Conservation (phyloP, 2,113 vertebrate species). For the Dolichotis patagonum region DNA sequence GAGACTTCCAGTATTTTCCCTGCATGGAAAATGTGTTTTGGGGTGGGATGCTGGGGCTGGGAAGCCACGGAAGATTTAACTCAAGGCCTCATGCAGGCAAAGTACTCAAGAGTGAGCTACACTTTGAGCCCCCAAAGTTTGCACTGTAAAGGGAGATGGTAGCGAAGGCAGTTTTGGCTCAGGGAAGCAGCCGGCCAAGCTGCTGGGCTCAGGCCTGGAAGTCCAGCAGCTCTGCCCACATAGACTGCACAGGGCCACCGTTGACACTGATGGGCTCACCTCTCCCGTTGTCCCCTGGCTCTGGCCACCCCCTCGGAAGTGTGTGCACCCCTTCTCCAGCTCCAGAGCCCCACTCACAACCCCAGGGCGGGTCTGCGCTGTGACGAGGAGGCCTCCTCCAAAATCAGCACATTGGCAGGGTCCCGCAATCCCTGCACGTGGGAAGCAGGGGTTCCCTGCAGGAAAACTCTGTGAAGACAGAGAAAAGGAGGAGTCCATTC, state of each 20-base stretch:
- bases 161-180: neutral
- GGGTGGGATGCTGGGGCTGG: neutral
- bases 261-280: neutral
- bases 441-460: neutral
- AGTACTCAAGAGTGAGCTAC: neutral
- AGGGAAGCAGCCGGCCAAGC: neutral
- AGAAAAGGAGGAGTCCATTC: neutral
- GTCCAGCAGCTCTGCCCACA: neutral
- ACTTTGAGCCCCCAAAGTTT: neutral
- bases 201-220: fast-evolving
- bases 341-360: neutral
- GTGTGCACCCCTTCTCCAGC: neutral
- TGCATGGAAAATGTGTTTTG: neutral
- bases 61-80: neutral
- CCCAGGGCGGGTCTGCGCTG: neutral
- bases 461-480: conserved; percentile 61
- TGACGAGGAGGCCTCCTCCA: conserved; percentile 32
- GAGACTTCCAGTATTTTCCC: neutral
- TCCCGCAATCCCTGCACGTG: conserved; percentile 44
- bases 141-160: neutral
- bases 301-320: neutral
- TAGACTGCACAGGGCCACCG: neutral
- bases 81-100: neutral
- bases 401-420: conserved; percentile 12
- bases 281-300: neutral